phyloP scores from a whole-genome alignment of 2,113 vertebrate genomes.

The Takifugu flavidus region DNA sequence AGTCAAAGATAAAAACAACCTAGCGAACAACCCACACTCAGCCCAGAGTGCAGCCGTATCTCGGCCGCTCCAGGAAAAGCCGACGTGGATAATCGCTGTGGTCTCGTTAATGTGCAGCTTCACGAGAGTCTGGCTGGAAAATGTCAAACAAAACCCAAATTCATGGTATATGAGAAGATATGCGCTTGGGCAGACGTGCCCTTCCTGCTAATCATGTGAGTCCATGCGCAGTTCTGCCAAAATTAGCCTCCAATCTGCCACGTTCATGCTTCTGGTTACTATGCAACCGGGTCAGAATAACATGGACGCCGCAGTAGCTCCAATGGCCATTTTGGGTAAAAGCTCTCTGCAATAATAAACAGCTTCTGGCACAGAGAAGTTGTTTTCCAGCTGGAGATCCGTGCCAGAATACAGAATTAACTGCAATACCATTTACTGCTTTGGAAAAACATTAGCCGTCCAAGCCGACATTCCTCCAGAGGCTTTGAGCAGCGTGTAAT shows the following conservation, averaged over 20 bases:
- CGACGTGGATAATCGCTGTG: slow-evolving; percentile 36
- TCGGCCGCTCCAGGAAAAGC: slow-evolving; percentile 29
- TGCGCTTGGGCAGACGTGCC: neutral
- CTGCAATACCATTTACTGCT: slow-evolving; percentile 70
- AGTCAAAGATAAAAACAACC: neutral
- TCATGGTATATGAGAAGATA: neutral
- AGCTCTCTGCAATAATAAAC: slow-evolving; percentile 70
- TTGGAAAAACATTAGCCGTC: slow-evolving; percentile 71
- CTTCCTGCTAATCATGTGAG: slow-evolving; percentile 16
- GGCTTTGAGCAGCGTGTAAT: slow-evolving; percentile 71
- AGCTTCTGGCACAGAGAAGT: slow-evolving; percentile 65
- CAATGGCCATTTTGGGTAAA: slow-evolving; percentile 76
- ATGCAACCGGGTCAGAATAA: slow-evolving; percentile 67
- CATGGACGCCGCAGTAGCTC: slow-evolving; percentile 65
- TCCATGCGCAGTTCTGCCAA: slow-evolving; percentile 12
- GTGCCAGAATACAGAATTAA: slow-evolving; percentile 72
- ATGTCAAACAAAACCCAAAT: slow-evolving; percentile 20
- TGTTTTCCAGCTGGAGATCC: slow-evolving; percentile 68
- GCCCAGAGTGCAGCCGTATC: slow-evolving; percentile 31
- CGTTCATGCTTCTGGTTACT: slow-evolving; percentile 58
- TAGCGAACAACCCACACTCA: neutral
- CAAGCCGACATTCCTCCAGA: slow-evolving; percentile 70
- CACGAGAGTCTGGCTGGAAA: slow-evolving; percentile 39
- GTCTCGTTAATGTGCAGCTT: slow-evolving; percentile 38
- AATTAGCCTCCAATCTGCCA: slow-evolving; percentile 43